phyloP scores from a whole-genome alignment of 2,888 invertebrate species.

The Augiades crinisus region DNA sequence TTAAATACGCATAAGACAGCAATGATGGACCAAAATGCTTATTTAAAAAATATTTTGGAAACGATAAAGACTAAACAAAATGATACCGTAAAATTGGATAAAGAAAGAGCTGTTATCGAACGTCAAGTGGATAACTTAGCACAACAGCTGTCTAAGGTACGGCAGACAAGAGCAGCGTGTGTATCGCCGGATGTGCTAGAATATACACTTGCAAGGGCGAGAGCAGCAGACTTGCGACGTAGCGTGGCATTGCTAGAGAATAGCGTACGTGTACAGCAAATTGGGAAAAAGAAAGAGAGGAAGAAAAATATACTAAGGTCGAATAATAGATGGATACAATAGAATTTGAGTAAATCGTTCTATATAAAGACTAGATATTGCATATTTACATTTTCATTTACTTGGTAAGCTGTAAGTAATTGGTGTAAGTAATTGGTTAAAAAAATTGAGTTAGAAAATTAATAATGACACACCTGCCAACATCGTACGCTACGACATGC shows the following conservation, averaged over 20 bases:
- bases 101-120: conserved; percentile 56
- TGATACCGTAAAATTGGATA: conserved; percentile 62
- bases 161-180: conserved; percentile 60
- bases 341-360: too few relatives aligned
- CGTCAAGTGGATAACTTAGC: conserved; percentile 60
- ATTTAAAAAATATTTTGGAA: conserved; percentile 58
- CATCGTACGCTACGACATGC: too few relatives aligned
- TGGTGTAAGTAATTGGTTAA: too few relatives aligned
- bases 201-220: conserved; percentile 76
- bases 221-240: conserved; percentile 68
- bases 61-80: conserved; percentile 61
- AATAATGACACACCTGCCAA: too few relatives aligned
- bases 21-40: conserved; percentile 78
- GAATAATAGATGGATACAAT: too few relatives aligned
- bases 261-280: conserved; percentile 57
- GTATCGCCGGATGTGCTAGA: conserved; percentile 81
- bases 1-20: conserved; percentile 80
- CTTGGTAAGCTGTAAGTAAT: too few relatives aligned
- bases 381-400: too few relatives aligned
- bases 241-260: too few relatives aligned
- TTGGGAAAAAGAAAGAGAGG: too few relatives aligned
- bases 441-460: too few relatives aligned
- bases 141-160: conserved; percentile 57
- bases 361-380: too few relatives aligned
- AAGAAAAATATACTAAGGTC: too few relatives aligned